A percentile compares a stretch with the other conserved stretches of the same genome.
These are phyloP conservation scores for Orientallactaga bullata DNA, from an alignment of 2,113 vertebrate genomes.

Conservation along the genomic window DNA sequence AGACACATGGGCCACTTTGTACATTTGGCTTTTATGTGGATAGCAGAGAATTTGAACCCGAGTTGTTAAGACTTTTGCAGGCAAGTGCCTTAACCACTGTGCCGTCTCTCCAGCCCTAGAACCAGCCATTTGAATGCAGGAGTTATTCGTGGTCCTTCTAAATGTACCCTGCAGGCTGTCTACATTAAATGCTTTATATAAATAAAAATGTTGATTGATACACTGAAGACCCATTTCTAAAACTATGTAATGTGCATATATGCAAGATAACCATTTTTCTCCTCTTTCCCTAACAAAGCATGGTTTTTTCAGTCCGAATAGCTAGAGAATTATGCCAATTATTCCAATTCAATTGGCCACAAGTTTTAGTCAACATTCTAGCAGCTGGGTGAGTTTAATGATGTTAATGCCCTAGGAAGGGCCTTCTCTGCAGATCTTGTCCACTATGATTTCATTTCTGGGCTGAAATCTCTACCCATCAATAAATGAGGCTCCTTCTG, in stretches of 20 bases:
- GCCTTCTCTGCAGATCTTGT: background rate
- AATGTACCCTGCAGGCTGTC: background rate
- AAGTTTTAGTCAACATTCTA: background rate
- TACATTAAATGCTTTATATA: background rate
- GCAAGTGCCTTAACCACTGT: too few relatives aligned
- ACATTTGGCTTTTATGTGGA: too few relatives aligned
- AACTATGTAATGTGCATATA: background rate
- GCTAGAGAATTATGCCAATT: background rate
- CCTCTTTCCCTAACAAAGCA: background rate
- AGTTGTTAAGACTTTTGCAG: too few relatives aligned
- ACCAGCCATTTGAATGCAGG: background rate
- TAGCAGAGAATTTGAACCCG: too few relatives aligned
- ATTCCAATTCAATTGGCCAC: background rate
- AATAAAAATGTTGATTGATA: background rate
- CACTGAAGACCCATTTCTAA: background rate
- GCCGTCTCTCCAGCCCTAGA: too few relatives aligned
- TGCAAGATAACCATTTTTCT: background rate
- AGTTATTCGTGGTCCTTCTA: background rate
- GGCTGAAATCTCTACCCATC: constrained; percentile 3
- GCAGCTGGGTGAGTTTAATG: background rate
- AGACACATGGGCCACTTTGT: too few relatives aligned
- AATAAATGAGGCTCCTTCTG: background rate
- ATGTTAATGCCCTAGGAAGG: background rate
- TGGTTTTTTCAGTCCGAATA: background rate
- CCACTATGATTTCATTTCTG: background rate